phyloP scores from a whole-genome alignment of 2,113 vertebrate species.

The Heloderma charlesbogerti region DNA sequence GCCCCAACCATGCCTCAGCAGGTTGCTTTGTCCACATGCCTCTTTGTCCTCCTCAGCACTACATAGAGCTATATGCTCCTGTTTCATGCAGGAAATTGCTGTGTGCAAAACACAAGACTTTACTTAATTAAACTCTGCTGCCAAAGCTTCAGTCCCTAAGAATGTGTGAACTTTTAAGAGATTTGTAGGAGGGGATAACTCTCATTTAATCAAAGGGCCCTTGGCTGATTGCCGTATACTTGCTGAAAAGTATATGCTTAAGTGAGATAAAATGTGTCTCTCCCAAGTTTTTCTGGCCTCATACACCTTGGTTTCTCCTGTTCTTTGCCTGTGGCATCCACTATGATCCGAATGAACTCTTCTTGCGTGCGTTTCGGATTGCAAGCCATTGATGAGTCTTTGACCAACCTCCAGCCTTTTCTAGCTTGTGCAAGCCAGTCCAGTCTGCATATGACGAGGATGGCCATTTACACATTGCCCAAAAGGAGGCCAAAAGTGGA shows the following conservation, averaged over 20 bases:
- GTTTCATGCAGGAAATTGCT: neutral
- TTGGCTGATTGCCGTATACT: neutral
- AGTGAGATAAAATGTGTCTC: neutral
- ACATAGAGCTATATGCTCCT: neutral
- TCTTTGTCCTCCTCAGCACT: neutral
- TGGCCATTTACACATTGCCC: too few species aligned
- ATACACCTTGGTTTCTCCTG: neutral
- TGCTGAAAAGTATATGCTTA: neutral
- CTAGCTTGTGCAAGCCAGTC: neutral
- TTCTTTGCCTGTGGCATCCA: neutral
- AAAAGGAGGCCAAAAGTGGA: too few species aligned
- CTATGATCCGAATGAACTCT: neutral
- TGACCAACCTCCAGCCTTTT: neutral
- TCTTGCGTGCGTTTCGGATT: neutral
- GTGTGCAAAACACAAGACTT: slow-evolving; percentile 16
- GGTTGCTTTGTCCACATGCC: too few species aligned
- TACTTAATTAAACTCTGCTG: neutral
- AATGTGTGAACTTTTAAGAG: slow-evolving; percentile 4
- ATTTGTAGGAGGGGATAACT: neutral
- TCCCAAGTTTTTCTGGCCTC: neutral
- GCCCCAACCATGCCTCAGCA: too few species aligned
- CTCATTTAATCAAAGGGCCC: neutral
- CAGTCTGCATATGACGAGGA: too few species aligned
- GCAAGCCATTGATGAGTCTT: neutral
- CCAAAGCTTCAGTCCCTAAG: neutral